A percentile compares a stretch with the other conserved stretches of the same genome.
phyloP scores from a whole-genome alignment of 2,797 vertebrate genomes.

The Onychomys arenicola region DNA sequence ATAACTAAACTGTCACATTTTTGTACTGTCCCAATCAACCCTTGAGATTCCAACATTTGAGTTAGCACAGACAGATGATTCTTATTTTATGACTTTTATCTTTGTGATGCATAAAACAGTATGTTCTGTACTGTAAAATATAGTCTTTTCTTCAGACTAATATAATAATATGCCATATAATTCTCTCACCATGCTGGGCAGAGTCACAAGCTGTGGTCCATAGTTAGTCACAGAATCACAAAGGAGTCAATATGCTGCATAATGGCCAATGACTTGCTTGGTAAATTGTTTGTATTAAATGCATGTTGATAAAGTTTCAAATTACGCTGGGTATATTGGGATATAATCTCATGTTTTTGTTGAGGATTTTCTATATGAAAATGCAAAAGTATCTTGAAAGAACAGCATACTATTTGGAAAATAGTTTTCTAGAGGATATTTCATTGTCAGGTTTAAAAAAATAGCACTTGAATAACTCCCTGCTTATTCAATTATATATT shows the following conservation, averaged over 20 bases:
- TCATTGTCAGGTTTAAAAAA: background rate
- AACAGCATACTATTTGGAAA: background rate
- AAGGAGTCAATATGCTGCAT: background rate
- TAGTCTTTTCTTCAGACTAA: background rate
- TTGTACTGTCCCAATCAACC: background rate
- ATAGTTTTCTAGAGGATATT: background rate
- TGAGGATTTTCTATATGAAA: accelerated
- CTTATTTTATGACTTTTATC: background rate
- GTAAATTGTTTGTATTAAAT: background rate
- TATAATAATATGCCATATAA: background rate
- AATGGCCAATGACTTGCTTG: background rate
- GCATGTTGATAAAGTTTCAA: background rate
- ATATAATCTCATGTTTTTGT: background rate
- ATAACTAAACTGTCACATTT: background rate
- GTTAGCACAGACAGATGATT: background rate
- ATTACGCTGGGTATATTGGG: background rate
- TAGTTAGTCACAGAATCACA: background rate
- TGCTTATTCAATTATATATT: background rate
- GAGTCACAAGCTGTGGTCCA: too few relatives aligned
- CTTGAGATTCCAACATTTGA: background rate
- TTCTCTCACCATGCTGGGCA: background rate
- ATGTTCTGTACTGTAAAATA: too few relatives aligned
- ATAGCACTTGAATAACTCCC: background rate
- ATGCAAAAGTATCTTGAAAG: background rate
- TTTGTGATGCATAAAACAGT: background rate